Conservation (phyloP, 2,113 vertebrate genomes). For the Lota lota region DNA sequence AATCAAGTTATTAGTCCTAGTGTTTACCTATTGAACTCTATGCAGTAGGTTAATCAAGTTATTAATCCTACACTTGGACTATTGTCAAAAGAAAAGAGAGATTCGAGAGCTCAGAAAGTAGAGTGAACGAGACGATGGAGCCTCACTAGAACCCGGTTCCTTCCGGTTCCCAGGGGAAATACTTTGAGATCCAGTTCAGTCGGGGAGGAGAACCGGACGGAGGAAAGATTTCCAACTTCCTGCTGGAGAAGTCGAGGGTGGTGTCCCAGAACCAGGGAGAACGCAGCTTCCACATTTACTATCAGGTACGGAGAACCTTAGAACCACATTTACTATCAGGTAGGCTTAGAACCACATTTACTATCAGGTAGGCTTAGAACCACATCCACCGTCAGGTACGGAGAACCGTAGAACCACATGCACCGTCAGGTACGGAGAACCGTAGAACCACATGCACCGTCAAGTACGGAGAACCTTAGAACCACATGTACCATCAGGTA, state of each 20-base stretch:
- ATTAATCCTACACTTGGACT: too few species aligned
- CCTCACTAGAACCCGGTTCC: neutral
- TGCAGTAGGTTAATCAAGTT: too few species aligned
- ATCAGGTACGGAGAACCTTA: slow-evolving; percentile 68
- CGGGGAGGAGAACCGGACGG: slow-evolving; percentile 81
- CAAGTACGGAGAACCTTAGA: too few species aligned
- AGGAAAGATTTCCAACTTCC: slow-evolving; percentile 82
- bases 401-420: neutral
- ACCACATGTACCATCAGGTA: neutral
- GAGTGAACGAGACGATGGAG: too few species aligned
- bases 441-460: too few species aligned
- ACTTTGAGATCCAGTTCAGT: slow-evolving; percentile 86
- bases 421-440: too few species aligned
- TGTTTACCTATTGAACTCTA: too few species aligned
- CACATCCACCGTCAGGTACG: slow-evolving; percentile 80
- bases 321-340: neutral
- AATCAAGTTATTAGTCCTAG: too few species aligned
- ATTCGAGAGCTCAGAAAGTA: too few species aligned
- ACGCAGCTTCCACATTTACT: slow-evolving; percentile 83
- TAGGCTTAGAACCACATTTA: neutral
- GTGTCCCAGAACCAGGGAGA: slow-evolving; percentile 80
- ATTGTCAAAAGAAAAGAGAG: too few species aligned
- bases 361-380: neutral
- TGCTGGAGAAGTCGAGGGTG: slow-evolving; percentile 80
- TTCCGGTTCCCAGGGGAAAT: slow-evolving; percentile 73